These are phyloP conservation scores for Crossocerus cetratus DNA, from an alignment of 2,888 invertebrate species.

Conservation along the genomic window DNA sequence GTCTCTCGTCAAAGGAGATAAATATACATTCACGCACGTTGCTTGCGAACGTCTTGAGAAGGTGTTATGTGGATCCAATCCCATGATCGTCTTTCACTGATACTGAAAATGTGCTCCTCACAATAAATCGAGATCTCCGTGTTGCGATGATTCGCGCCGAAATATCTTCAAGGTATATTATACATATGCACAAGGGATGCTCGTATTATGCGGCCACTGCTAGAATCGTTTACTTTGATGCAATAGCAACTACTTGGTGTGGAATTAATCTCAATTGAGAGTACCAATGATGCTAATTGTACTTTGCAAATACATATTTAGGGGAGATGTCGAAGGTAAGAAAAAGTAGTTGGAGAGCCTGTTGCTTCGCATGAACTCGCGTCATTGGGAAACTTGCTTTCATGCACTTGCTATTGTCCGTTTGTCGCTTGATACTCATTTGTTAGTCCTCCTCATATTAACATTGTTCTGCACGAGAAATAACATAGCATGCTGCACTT, in stretches of 20 bases:
- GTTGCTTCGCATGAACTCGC: conserved; percentile 38
- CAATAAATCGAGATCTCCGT: conserved; percentile 12
- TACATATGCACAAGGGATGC: neutral
- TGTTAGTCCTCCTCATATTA: neutral
- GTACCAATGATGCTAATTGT: neutral
- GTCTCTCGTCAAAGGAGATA: neutral
- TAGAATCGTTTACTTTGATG: neutral
- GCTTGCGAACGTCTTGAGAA: conserved; percentile 16
- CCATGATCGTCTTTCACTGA: conserved; percentile 56
- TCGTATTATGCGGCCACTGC: conserved; percentile 10
- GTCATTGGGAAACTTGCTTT: conserved; percentile 24
- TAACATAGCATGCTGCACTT: neutral
- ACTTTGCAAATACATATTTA: conserved; percentile 5
- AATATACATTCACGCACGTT: neutral
- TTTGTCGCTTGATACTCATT: conserved; percentile 16
- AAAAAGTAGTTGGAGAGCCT: conserved; percentile 23
- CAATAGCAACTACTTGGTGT: conserved; percentile 1
- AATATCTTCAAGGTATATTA: neutral
- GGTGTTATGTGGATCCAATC: conserved; percentile 36
- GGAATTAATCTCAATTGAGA: conserved; percentile 10
- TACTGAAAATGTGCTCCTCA: conserved; percentile 71
- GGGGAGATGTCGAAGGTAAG: conserved; percentile 52
- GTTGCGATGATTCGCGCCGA: conserved; percentile 4
- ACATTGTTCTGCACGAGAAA: neutral
- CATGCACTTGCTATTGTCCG: conserved; percentile 14